Percentiles rank a stretch among this genome's conserved stretches.
Conservation (phyloP, 2,113 vertebrate species). For the Cnemophilus loriae region DNA sequence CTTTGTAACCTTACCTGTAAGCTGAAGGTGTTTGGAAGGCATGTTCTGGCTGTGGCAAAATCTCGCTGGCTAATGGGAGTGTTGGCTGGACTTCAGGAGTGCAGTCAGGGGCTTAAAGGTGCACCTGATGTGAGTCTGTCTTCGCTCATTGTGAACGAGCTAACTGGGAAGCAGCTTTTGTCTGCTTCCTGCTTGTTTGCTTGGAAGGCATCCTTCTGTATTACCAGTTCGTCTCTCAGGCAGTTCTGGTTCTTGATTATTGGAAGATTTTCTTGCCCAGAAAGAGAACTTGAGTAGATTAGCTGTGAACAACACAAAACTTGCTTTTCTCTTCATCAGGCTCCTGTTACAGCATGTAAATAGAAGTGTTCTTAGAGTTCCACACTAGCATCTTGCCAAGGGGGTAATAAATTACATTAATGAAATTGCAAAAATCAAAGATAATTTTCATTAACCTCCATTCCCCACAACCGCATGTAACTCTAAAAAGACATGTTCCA, state of each 20-base stretch:
- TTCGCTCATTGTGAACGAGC: not conserved
- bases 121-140: not conserved
- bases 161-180: not conserved
- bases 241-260: not conserved
- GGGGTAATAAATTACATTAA: not conserved
- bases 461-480: not conserved
- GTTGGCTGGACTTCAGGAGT: not conserved
- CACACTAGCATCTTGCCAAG: not conserved
- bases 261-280: not conserved
- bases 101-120: not conserved
- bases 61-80: not conserved
- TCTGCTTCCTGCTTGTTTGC: not conserved
- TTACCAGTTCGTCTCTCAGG: not conserved
- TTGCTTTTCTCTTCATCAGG: not conserved
- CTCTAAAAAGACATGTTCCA: not conserved
- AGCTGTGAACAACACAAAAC: not conserved
- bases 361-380: not conserved
- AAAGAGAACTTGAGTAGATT: not conserved
- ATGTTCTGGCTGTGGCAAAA: not conserved
- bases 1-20: not conserved
- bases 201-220: not conserved
- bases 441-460: not conserved
- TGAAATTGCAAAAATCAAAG: not conserved
- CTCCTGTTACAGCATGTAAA: not conserved
- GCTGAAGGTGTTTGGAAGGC: not conserved